Base-by-base conservation (phyloP, 2,113 vertebrate genomes). In the Cyanocitta stelleri region DNA sequence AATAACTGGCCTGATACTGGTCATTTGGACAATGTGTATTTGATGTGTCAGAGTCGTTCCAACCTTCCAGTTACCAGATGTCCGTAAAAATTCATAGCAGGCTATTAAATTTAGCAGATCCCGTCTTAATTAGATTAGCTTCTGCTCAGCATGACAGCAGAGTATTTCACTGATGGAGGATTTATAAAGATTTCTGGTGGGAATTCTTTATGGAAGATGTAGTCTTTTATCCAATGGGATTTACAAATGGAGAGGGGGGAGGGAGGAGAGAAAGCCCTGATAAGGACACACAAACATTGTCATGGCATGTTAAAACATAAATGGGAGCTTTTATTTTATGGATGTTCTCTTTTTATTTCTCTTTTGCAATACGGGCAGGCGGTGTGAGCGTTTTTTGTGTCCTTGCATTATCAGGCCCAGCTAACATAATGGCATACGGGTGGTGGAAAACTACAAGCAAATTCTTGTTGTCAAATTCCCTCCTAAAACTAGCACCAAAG, bases 61-160 rank as follows among this genome's bases (percentile, higher is more conserved):
- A 95, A 96, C 94, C 87, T 98, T 97, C 97, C 96, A 97, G 97
- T 97, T 97, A 97, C 97, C 98, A 98, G 97, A 97, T 97, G 98
- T 97, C 97, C 77, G 90, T 98, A 98, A 98, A 98, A 98, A 98
- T 98, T 98, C 97, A 98, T 98, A 97, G 97, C 97, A 97, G 97
- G 97, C 97, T 97, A 98, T 98, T 98, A 98, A 98, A 98, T 98
- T 97, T 97, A 98, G 98, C 98, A 98, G 98, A 98, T 98, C 97
- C 97, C 48, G 78, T 97, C 97, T 98, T 98, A 98, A 98, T 98
- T 98, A 98, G 98, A 98, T 98, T 98, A 98, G 97, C 97, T 98
- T 97, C 97, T 97, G 96, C 97, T 96, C 97, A 98, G 98, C 97
- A 97, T 84, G 97, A 97, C 59, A 94, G 97, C 96, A 54, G 94